These are phyloP conservation scores for Columba janthina DNA, from an alignment of 2,113 vertebrate genomes.

Conservation along the genomic window DNA sequence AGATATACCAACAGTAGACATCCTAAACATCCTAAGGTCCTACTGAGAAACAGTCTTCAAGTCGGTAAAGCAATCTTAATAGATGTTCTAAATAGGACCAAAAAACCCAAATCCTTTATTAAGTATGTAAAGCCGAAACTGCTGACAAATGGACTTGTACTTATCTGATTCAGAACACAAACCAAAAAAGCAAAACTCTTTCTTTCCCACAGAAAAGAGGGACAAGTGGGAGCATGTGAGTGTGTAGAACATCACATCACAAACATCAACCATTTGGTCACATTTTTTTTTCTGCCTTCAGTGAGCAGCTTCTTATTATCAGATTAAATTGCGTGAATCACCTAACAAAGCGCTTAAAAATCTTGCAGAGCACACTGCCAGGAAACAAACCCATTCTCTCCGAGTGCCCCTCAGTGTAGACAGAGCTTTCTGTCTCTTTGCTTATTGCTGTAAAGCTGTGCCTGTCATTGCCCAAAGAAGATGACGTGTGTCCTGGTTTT, in stretches of 20 bases:
- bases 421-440: neutral
- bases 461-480: neutral
- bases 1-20: neutral
- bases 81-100: neutral
- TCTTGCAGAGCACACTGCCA: neutral
- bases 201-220: neutral
- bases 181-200: neutral
- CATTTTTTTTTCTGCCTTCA: rapidly evolving
- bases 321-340: neutral
- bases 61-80: neutral
- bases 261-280: neutral
- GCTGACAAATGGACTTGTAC: neutral
- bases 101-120: too few species aligned
- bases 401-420: neutral
- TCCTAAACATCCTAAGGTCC: neutral
- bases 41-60: neutral
- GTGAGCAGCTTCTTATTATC: neutral
- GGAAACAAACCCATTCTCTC: neutral
- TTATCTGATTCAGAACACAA: neutral
- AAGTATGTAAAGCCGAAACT: neutral
- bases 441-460: neutral
- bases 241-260: rapidly evolving
- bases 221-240: neutral
- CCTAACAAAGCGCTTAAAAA: neutral
- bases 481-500: too few species aligned